Base-by-base conservation (phyloP, 2,113 vertebrate species). In the Holacanthus passer region DNA sequence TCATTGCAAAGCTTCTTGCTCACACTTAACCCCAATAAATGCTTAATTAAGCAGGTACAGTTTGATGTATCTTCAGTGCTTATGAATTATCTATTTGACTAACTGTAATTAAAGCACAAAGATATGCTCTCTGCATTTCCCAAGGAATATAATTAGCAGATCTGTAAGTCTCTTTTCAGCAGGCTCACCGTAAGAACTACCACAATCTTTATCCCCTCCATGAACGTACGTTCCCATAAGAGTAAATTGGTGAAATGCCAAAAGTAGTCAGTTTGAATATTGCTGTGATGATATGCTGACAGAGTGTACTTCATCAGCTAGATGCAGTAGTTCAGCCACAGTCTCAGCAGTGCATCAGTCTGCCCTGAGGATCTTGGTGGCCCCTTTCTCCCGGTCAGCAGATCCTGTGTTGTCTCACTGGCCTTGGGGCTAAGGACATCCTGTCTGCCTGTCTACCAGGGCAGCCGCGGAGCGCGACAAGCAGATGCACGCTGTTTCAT, bases 311-410 rank as follows among this genome's bases (percentile, higher is more conserved):
- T 86, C 80, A 70, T 83, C 83, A 87, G 81, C 64, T 63, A 60
- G 62, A 88, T 82, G 56, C 55, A 78, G 65, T 11, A 66, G 78
- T 79, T 88, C 66, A 71, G 53, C 81, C 73, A 35, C 71, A 77
- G 78, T 67, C 77, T 32, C 53, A 59, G 82, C 74, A 62, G 71
- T 17, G 76, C 84, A 68, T 69, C 70, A 53, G 11, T 50, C 31
- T 87, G 81, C 88, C 87, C 85, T 10, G 45, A 84, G 90, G 87
- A 85, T 77, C 86, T 77, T 19, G 8, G 52, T 63, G 89, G 82
- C 88, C 73, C 43, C 78, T 81, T 90, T 92, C 89, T 82, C 83
- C 59, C 45, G 43, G 91, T 92, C 93, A 91, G 91, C 90, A 88
- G 66, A 79, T 89, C 81, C 80, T 71, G 29, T 60, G 77, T 82